Conservation (phyloP, 2,888 invertebrate genomes). For the Mechanitis messenoides region DNA sequence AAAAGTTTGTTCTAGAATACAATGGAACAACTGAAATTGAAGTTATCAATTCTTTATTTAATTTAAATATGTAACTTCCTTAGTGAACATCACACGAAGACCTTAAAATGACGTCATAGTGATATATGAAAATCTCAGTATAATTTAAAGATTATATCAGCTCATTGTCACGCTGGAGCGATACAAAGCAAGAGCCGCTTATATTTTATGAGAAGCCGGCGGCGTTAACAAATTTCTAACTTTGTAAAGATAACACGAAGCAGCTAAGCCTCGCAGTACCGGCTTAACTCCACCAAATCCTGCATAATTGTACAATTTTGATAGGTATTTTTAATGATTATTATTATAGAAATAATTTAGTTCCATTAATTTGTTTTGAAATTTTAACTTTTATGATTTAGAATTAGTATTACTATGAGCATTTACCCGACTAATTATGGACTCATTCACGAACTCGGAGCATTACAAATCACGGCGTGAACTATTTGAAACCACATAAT, state of each 20-base stretch:
- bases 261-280: slow-evolving; percentile 44
- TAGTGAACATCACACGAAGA: neutral
- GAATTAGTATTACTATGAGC: too few species aligned
- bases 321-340: slow-evolving; percentile 19
- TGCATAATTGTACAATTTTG: slow-evolving; percentile 33
- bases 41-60: neutral
- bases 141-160: slow-evolving; percentile 14
- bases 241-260: slow-evolving; percentile 57
- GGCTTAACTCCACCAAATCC: slow-evolving; percentile 42
- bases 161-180: slow-evolving; percentile 20
- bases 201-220: slow-evolving; percentile 48
- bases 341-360: too few species aligned
- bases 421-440: too few species aligned
- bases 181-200: slow-evolving; percentile 23
- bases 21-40: too few species aligned
- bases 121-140: neutral
- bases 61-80: neutral
- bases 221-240: slow-evolving; percentile 58
- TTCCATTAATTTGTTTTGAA: too few species aligned
- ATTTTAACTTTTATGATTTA: too few species aligned
- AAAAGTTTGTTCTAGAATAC: too few species aligned
- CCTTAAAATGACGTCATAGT: neutral
- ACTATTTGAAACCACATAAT: too few species aligned
- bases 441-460: too few species aligned
- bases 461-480: too few species aligned